Percentiles rank a stretch among this genome's conserved stretches.
These are phyloP conservation scores for Leptura quadrifasciata DNA, from an alignment of 2,888 invertebrate genomes.

Conservation along the genomic window DNA sequence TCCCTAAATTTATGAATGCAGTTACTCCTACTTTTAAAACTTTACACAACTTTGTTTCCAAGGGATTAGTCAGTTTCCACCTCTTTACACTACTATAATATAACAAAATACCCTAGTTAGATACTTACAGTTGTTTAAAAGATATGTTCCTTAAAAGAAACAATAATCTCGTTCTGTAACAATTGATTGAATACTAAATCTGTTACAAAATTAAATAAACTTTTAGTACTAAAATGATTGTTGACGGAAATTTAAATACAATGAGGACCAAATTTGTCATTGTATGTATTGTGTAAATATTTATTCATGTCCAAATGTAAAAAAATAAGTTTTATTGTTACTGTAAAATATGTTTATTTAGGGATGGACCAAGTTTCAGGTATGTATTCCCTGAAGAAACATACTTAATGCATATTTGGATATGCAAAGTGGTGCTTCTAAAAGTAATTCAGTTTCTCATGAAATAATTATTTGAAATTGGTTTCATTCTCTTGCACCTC, in stretches of 20 bases:
- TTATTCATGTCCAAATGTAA: not conserved
- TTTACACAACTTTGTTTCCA: not conserved
- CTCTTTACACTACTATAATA: no score
- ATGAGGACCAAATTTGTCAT: constrained; percentile 23
- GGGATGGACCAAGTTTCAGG: not conserved
- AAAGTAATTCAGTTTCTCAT: no score
- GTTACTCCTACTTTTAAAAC: not conserved
- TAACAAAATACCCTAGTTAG: not conserved
- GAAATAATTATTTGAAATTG: not conserved
- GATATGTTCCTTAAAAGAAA: not conserved
- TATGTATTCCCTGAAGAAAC: not conserved
- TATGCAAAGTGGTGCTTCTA: no score
- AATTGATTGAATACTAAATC: not conserved
- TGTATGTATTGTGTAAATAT: not conserved
- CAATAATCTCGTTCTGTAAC: not conserved
- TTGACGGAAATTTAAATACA: not conserved
- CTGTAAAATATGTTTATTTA: not conserved
- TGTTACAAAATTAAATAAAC: not conserved
- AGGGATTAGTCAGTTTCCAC: not conserved
- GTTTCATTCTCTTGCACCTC: not conserved
- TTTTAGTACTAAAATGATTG: not conserved
- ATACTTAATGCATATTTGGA: no score
- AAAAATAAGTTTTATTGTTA: not conserved
- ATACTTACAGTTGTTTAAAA: not conserved
- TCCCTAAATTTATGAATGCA: no score